phyloP scores from a whole-genome alignment of 2,797 vertebrate species.

The Sebastes matsubarae region DNA sequence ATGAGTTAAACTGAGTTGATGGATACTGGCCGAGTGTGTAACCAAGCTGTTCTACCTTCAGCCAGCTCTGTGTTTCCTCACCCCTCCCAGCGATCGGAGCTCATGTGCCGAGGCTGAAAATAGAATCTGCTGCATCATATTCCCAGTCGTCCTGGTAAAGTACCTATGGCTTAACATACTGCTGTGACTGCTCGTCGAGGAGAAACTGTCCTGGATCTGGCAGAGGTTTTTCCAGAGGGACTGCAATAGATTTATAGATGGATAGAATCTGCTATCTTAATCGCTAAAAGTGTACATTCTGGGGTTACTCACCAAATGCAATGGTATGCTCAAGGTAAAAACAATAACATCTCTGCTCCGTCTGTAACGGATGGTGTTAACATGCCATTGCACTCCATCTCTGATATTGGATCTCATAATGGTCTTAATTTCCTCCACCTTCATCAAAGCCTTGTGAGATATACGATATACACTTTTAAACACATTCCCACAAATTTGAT shows the following conservation, averaged over 20 bases:
- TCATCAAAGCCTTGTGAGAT: constrained; percentile 16
- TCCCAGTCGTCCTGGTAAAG: constrained; percentile 29
- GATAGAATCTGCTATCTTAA: background rate
- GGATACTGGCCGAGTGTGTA: constrained; percentile 45
- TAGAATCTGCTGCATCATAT: constrained; percentile 76
- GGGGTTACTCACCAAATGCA: background rate
- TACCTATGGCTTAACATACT: constrained; percentile 10
- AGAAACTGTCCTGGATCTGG: constrained; percentile 47
- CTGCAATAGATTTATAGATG: background rate
- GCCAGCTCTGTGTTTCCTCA: constrained; percentile 24
- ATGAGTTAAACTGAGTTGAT: constrained; percentile 34
- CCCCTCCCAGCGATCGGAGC: constrained; percentile 32
- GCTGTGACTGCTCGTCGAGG: constrained; percentile 24
- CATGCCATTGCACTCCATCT: constrained; percentile 2
- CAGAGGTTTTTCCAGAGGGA: background rate
- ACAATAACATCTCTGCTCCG: constrained; percentile 5
- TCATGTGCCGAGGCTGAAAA: constrained; percentile 69
- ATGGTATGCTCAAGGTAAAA: constrained; percentile 10
- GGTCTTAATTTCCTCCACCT: constrained; percentile 19
- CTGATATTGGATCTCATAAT: constrained; percentile 35
- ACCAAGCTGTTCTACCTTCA: constrained; percentile 42
- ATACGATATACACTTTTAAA: background rate
- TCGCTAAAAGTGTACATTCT: background rate
- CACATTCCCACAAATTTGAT: constrained; percentile 14
- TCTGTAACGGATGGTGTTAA: constrained; percentile 15